Base-by-base conservation (phyloP, 2,888 invertebrate genomes). In the Agonum fuliginosum region DNA sequence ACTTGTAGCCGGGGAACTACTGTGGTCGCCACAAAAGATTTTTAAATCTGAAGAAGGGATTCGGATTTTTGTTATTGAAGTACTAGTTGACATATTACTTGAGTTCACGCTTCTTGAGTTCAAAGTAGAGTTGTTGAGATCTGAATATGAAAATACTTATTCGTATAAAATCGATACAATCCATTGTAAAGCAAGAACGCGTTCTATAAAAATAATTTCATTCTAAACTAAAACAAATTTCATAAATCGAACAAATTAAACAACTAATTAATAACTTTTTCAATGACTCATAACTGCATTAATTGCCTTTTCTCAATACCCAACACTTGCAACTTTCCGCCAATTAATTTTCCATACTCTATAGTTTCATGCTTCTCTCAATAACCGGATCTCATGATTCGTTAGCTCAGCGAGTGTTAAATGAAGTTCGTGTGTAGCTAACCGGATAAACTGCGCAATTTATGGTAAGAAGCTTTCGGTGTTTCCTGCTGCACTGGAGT, bases 381-480 rank as follows among this genome's bases (percentile, higher is more conserved):
- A 22, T 22, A 8, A 2, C 22, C 6, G 24, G 17, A 8, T 51
- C 12, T 51, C n/a, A n/a, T 22, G 24, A 51, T 22, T 51, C 51
- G 24, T 24, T 51, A n/a, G 37, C 12, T 10, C 51, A 51, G 3
- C 22, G n/a, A 51, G 51, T 51, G 51, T 51, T 51, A 51, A 51
- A 51, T 51, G 19, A 51, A 51, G 22, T 51, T 51, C n/a, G 8
- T 24, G n/a, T 22, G 8, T 24, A 6, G 51, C n/a, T 37, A 37
- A 10, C 37, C 37, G n/a, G n/a, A 37, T 37, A 37, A 37, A 37
- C 37, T 37, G n/a, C 12, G 8, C n/a, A 37, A 37, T 51, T 51
- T 51, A 51, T 22, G 51, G 30, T 62, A 65, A 30, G 19, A 41
- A 67, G 37, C 41, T 41, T 67, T 20, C 14, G 12, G n/a, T n/a